These are phyloP conservation scores for Tricholauxania praeusta DNA, from an alignment of 2,888 invertebrate species.

Conservation along the genomic window DNA sequence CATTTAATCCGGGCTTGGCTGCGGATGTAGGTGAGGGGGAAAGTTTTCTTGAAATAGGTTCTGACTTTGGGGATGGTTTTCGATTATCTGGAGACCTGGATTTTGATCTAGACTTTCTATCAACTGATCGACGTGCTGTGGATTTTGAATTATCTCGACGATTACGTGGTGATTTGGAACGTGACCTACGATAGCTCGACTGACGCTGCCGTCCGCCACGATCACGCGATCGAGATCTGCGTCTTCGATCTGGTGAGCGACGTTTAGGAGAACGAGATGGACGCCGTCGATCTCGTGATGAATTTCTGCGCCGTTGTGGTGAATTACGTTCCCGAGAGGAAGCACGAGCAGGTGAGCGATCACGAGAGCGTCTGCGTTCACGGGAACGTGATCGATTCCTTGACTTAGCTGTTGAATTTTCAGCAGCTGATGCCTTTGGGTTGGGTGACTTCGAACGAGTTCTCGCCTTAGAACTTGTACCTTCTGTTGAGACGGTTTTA, in stretches of 20 bases:
- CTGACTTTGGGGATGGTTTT: constrained; percentile 38
- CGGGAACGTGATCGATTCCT: constrained; percentile 60
- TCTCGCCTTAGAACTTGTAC: constrained; percentile 40
- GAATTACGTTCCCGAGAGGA: constrained; percentile 61
- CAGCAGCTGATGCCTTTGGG: constrained; percentile 52
- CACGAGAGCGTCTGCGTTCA: constrained; percentile 48
- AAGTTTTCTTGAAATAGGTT: constrained; percentile 2
- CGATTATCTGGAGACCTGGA: constrained; percentile 54
- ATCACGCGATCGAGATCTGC: constrained; percentile 53
- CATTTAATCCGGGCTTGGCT: constrained; percentile 56
- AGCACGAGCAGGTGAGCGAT: constrained; percentile 50
- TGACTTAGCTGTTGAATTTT: constrained; percentile 59
- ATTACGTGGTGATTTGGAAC: constrained; percentile 51
- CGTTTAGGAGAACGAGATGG: constrained; percentile 54
- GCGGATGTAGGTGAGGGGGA: constrained; percentile 14
- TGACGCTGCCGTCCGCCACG: constrained; percentile 50
- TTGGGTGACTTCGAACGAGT: constrained; percentile 58
- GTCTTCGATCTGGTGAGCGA: constrained; percentile 52
- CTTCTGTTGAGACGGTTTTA: constrained; percentile 40
- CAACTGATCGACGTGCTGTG: constrained; percentile 47
- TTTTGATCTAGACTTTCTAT: constrained; percentile 50
- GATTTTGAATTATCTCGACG: constrained; percentile 48
- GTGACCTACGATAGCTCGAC: constrained; percentile 52
- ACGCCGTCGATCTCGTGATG: constrained; percentile 48
- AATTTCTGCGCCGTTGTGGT: constrained; percentile 53